These are phyloP conservation scores for Anthoptus insignis DNA, from an alignment of 2,888 invertebrate species.

Conservation along the genomic window DNA sequence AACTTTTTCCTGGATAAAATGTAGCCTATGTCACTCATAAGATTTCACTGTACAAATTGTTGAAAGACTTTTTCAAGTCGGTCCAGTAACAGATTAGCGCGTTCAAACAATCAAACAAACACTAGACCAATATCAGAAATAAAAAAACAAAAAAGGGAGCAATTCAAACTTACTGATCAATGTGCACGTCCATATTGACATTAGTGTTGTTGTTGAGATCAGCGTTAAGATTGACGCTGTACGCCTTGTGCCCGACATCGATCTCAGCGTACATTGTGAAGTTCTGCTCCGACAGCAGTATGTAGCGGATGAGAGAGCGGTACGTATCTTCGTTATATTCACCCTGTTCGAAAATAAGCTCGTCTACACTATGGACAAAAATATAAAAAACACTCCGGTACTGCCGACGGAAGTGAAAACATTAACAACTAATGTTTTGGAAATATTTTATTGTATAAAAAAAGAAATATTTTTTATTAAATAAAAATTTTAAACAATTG, in stretches of 20 bases:
- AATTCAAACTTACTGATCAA: conserved; percentile 90
- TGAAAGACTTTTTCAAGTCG: too few species aligned
- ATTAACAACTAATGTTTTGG: too few species aligned
- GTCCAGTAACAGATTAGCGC: too few species aligned
- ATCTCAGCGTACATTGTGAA: conserved; percentile 89
- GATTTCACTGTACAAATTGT: too few species aligned
- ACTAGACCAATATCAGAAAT: not conserved
- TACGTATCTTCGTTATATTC: conserved; percentile 90
- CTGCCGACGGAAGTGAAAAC: too few species aligned
- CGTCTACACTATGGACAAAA: too few species aligned
- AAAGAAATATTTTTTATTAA: too few species aligned
- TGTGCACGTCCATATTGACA: conserved; percentile 90
- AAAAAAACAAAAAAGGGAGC: not conserved
- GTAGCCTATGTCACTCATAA: too few species aligned
- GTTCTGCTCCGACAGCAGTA: conserved; percentile 86
- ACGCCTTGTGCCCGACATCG: conserved; percentile 89
- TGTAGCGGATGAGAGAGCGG: conserved; percentile 88
- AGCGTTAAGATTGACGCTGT: conserved; percentile 89
- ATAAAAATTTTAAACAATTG: too few species aligned
- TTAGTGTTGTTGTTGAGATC: conserved; percentile 89
- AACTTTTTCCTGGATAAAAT: too few species aligned
- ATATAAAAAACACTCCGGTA: too few species aligned
- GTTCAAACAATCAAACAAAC: conserved; percentile 83
- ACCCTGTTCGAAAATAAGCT: conserved; percentile 70
- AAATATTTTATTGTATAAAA: too few species aligned